Evolutionary conservation across 2,113 vertebrate genomes (phyloP).

Genomic region (Recurvirostra avosetta): DNA sequence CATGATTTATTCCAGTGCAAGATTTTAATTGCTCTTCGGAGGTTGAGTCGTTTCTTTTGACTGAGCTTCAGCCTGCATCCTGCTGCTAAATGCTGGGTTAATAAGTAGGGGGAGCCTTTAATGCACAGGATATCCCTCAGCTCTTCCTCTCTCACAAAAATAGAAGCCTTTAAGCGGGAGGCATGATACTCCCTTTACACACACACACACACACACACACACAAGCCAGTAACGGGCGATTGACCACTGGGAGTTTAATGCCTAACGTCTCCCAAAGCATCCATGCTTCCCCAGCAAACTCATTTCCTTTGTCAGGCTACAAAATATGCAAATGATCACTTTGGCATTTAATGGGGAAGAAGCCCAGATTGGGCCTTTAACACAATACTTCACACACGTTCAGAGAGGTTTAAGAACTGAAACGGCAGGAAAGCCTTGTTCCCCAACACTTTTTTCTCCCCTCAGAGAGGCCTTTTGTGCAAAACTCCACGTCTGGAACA

Average conservation of each 20-base stretch:
- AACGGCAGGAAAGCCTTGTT: slow-evolving; percentile 56
- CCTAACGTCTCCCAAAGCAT: slow-evolving; percentile 73
- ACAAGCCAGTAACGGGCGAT: slow-evolving; percentile 38
- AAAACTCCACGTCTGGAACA: slow-evolving; percentile 47
- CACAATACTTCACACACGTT: slow-evolving; percentile 47
- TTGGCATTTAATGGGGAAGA: slow-evolving; percentile 66
- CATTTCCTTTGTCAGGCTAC: slow-evolving; percentile 75
- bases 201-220: neutral
- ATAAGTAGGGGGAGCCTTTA: slow-evolving; percentile 82
- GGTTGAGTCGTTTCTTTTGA: slow-evolving; percentile 83
- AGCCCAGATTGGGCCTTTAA: slow-evolving; percentile 56
- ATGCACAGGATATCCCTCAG: slow-evolving; percentile 78
- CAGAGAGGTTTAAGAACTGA: slow-evolving; percentile 42
- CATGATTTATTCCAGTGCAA: slow-evolving; percentile 86
- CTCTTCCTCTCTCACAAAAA: slow-evolving; percentile 76
- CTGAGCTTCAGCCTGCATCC: slow-evolving; percentile 81
- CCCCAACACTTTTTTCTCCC: slow-evolving; percentile 42
- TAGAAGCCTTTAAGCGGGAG: slow-evolving; percentile 52
- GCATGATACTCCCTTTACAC: slow-evolving; percentile 44
- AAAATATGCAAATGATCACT: slow-evolving; percentile 76
- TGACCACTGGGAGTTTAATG: slow-evolving; percentile 66
- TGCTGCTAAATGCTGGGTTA: slow-evolving; percentile 85
- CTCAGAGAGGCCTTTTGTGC: slow-evolving; percentile 64
- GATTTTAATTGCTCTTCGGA: slow-evolving; percentile 87
- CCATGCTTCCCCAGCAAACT: slow-evolving; percentile 70